Evolutionary conservation across 1,140 invertebrate genomes (phyloP).

Genomic region (Cyrtorhinus lividipennis): DNA sequence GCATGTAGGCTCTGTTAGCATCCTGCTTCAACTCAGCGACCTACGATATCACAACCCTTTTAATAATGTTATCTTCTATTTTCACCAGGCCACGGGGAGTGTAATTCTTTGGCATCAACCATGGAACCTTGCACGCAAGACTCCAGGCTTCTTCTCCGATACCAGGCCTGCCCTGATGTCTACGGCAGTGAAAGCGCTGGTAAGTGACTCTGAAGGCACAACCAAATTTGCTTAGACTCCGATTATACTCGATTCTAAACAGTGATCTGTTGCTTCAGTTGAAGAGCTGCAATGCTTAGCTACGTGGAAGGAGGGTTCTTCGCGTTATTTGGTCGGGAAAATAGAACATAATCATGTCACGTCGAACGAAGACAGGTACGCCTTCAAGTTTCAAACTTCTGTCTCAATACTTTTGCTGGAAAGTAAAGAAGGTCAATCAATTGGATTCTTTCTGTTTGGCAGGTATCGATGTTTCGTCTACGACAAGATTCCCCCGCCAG

Average conservation of each 20-base stretch:
- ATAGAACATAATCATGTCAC: constrained; percentile 67
- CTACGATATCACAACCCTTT: no score
- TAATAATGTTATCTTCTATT: no score
- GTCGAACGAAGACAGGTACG: constrained; percentile 66
- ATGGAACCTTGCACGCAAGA: constrained; percentile 49
- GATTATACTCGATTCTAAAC: constrained; percentile 5
- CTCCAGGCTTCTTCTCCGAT: constrained; percentile 42
- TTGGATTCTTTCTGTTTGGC: not conserved
- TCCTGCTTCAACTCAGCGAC: no score
- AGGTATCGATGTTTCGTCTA: constrained; percentile 79
- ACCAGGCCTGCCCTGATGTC: constrained; percentile 49
- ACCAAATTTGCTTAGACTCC: no score
- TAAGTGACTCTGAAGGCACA: no score
- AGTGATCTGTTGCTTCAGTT: constrained; percentile 32
- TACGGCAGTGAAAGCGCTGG: constrained; percentile 54
- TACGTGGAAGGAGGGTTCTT: constrained; percentile 48
- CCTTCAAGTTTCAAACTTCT: not conserved
- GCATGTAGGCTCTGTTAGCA: no score
- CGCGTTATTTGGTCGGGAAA: constrained; percentile 42
- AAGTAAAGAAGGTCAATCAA: no score
- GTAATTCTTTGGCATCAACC: constrained; percentile 43
- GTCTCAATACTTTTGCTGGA: not conserved
- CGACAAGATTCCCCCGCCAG: constrained; percentile 45
- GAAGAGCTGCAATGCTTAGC: constrained; percentile 49
- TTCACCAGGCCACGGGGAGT: constrained; percentile 52